Percentiles rank a stretch among this genome's conserved stretches.
These are phyloP conservation scores for Echinarachnius parma DNA, from an alignment of 53 echinoderm and acorn worm genomes.

Conservation along the genomic window DNA sequence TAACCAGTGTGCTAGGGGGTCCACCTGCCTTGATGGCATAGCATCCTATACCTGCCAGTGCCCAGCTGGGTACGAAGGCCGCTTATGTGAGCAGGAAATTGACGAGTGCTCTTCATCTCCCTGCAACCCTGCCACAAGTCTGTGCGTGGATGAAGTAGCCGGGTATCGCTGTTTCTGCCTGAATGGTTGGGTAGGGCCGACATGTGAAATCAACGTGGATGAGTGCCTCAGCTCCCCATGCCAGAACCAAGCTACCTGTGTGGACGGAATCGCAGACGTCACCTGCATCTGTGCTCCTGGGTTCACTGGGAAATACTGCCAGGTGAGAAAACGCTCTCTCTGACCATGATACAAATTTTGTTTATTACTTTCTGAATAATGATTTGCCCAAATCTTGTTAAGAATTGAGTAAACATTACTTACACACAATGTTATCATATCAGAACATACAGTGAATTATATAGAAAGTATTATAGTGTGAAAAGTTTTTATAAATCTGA, in stretches of 20 bases:
- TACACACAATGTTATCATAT: no score
- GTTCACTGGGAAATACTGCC: constrained; percentile 44
- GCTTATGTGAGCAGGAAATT: constrained; percentile 51
- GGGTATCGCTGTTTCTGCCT: constrained; percentile 63
- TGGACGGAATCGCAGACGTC: constrained; percentile 55
- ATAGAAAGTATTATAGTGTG: no score
- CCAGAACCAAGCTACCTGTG: constrained; percentile 52
- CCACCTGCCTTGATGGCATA: constrained; percentile 50
- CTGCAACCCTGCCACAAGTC: constrained; percentile 40
- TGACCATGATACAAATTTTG: no score
- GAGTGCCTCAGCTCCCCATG: constrained; percentile 63
- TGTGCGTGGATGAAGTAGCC: constrained; percentile 43
- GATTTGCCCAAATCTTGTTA: no score
- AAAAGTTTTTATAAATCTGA: no score
- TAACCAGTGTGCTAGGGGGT: constrained; percentile 46
- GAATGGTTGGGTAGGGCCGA: constrained; percentile 63
- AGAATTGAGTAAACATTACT: no score
- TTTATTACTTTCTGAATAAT: no score
- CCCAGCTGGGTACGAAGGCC: constrained; percentile 43
- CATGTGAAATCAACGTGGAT: constrained; percentile 64
- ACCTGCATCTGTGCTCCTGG: constrained; percentile 46
- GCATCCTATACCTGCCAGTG: constrained; percentile 52
- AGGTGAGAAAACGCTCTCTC: constrained; percentile 14
- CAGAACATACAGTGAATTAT: no score
- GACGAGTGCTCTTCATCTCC: constrained; percentile 55